Conservation (phyloP, 2,113 vertebrate genomes). For the Nerophis ophidion region DNA sequence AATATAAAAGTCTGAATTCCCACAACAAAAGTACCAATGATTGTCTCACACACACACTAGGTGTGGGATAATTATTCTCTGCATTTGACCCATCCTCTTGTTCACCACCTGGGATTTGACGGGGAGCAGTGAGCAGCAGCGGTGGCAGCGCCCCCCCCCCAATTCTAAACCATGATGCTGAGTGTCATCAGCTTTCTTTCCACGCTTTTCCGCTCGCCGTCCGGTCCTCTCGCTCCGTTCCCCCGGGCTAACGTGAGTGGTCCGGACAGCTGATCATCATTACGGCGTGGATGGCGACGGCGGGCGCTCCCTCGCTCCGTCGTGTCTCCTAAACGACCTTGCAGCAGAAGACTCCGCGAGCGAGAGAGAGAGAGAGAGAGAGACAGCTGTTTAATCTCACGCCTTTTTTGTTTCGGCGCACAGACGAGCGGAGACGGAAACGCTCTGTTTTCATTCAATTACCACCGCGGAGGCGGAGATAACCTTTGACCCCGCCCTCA, state of each 20-base stretch:
- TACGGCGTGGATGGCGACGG: conserved; percentile 17
- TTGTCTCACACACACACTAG: too few species aligned
- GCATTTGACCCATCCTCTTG: too few species aligned
- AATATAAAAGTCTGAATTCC: too few species aligned
- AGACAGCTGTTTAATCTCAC: conserved; percentile 52
- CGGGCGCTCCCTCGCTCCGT: conserved; percentile 24
- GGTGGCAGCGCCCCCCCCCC: too few species aligned
- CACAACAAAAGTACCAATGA: too few species aligned
- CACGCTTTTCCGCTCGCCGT: conserved; percentile 2
- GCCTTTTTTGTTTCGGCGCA: conserved; percentile 53
- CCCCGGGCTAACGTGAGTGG: conserved; percentile 33
- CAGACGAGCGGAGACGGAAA: conserved; percentile 29
- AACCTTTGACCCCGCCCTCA: conserved; percentile 37
- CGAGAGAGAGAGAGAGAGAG: conserved; percentile 47
- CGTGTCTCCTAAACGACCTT: conserved; percentile 58
- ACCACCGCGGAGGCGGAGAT: conserved; percentile 36
- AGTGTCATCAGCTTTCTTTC: conserved; percentile 4
- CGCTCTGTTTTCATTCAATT: conserved; percentile 52
- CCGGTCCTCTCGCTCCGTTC: not conserved
- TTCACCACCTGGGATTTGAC: too few species aligned
- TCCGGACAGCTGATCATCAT: conserved; percentile 19
- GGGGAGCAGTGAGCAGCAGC: too few species aligned
- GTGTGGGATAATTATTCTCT: too few species aligned
- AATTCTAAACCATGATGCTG: too few species aligned
- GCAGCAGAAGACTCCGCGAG: conserved; percentile 36